A percentile compares a stretch with the other conserved stretches of the same genome.
Conservation (phyloP, 2,888 invertebrate species). For the Dasysyrphus albostriatus region DNA sequence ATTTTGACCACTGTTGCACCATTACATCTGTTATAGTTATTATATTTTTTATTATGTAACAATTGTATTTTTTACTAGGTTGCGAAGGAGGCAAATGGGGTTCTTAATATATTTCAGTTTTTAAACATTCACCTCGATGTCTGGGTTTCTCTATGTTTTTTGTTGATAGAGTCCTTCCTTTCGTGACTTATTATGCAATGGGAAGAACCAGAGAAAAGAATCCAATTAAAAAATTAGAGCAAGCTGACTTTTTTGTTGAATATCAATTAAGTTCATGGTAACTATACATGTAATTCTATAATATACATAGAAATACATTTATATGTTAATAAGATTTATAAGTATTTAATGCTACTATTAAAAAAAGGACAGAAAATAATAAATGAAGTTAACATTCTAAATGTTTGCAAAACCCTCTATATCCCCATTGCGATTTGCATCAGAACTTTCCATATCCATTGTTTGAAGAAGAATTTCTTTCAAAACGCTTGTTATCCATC, state of each 20-base stretch:
- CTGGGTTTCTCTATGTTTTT: background rate
- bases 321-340: background rate
- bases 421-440: no score
- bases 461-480: no score
- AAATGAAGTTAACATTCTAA: no score
- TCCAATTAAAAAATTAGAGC: slow-evolving; percentile 24
- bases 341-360: background rate
- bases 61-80: background rate
- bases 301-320: background rate
- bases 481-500: no score
- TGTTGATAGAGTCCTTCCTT: background rate
- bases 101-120: background rate
- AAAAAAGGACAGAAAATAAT: no score
- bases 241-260: background rate
- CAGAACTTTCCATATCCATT: no score
- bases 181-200: slow-evolving; percentile 9
- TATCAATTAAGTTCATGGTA: background rate
- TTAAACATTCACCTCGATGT: slow-evolving; percentile 6
- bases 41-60: slow-evolving; percentile 10
- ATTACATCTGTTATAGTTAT: slow-evolving; percentile 28
- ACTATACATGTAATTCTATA: background rate
- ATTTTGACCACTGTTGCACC: slow-evolving; percentile 56
- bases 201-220: background rate
- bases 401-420: no score
- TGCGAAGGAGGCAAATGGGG: background rate